Conservation (phyloP, 2,888 invertebrate species). For the Merodon equestris region DNA sequence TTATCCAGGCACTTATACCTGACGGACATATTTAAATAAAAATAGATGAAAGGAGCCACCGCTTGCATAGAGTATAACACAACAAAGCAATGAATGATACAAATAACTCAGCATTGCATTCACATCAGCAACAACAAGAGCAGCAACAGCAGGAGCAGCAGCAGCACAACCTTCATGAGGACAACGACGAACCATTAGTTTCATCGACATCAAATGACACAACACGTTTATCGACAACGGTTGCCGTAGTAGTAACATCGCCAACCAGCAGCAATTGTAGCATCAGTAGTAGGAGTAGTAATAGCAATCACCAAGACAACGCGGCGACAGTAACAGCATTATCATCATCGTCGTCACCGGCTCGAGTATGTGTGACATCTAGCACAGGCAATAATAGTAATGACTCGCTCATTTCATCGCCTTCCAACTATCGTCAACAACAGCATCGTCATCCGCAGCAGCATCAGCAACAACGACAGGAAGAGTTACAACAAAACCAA, state of each 20-base stretch:
- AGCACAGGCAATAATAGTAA: slow-evolving; percentile 63
- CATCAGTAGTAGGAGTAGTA: slow-evolving; percentile 45
- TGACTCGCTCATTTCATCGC: slow-evolving; percentile 46
- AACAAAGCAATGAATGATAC: slow-evolving; percentile 73
- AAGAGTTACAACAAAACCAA: slow-evolving; percentile 4
- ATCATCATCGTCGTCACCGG: slow-evolving; percentile 54
- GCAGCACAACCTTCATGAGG: slow-evolving; percentile 63
- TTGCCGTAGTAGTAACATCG: slow-evolving; percentile 57
- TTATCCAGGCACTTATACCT: too few species aligned
- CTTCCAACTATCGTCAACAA: slow-evolving; percentile 49
- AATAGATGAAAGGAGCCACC: neutral
- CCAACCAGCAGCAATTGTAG: slow-evolving; percentile 61
- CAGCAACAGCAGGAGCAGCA: slow-evolving; percentile 31
- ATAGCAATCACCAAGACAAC: slow-evolving; percentile 35
- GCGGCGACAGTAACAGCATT: slow-evolving; percentile 19
- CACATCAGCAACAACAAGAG: slow-evolving; percentile 32
- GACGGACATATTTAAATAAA: slow-evolving; percentile 1
- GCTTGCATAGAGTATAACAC: slow-evolving; percentile 63
- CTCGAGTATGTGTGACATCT: slow-evolving; percentile 59
- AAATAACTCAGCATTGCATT: slow-evolving; percentile 69
- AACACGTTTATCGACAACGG: slow-evolving; percentile 66
- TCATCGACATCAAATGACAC: slow-evolving; percentile 73
- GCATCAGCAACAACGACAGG: too few species aligned
- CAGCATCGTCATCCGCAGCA: too few species aligned
- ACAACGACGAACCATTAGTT: slow-evolving; percentile 74